Evolutionary conservation across 2,797 vertebrate species (phyloP), one percentile per base, ranked within the genome.

Genomic region (Anguilla anguilla): DNA sequence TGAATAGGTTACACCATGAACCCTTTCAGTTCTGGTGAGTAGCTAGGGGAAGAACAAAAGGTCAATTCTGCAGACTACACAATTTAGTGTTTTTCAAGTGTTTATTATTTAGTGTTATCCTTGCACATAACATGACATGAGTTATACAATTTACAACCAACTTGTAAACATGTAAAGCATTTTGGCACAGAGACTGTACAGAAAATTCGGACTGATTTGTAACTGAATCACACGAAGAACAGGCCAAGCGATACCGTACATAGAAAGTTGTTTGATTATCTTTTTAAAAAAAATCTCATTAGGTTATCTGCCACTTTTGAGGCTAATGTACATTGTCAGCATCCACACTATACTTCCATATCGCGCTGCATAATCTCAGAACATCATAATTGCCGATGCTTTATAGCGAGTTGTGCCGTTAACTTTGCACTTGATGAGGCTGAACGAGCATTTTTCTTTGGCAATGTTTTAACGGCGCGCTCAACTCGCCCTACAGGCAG

Each of bases 361-460:
- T 35, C 10, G 31, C 28, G 82, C 39, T 6, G 57, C 59, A 39
- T 39, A 72, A 72, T 72, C 55, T 86, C 79, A 86, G 31, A 86
- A 86, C 19, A 55, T 61, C 31, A 55, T 53, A 84, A 86, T 86
- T 69, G 49, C 84, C 90, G 88, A 82, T 93, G 92, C 94, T 89
- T 91, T 91, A 81, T 92, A 93, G 89, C 67, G 91, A 93, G 90
- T 91, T 91, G 92, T 94, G 91, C 55, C 90, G 93, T 92, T 94
- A 93, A 93, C 93, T 88, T 92, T 91, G 90, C 92, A 94, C 91
- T 91, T 93, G 95, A 95, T 94, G 93, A 95, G 93, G 93, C 94
- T 93, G 92, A 95, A 92, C 93, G 95, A 92, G 89, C 94, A 93
- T 94, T 94, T 92, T 94, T 94, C 92, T 93, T 91, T 89, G 92